Evolutionary conservation across 1,140 invertebrate species (phyloP), one percentile per base, ranked within the genome.

Genomic region (Drosophila teissieri): DNA sequence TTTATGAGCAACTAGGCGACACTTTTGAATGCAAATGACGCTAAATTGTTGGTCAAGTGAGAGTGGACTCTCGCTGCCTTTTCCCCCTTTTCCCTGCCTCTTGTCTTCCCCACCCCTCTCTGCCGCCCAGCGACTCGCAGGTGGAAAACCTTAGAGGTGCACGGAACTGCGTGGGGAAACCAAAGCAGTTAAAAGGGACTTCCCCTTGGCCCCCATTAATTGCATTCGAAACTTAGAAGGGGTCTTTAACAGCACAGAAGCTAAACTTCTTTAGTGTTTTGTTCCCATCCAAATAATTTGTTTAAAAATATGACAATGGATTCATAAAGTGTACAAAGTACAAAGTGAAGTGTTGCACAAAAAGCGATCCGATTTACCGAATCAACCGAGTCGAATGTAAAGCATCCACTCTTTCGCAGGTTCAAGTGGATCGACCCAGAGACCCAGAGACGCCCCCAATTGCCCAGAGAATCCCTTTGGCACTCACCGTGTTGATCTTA

Each of bases 401-500:
- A 67, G 49, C 42, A 49, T 42, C 45, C 45, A 49, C 58, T 51
- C 58, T 34, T 42, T 49, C 5, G 12, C 34, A 42, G 45, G 57
- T 63, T 67, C 24, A 68, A 53, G 11, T 68, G 40, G 61, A 48
- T 68, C 49, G 67, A 73, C 67, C 65, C 46, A 45, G 67, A 52
- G 65, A 73, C 54, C 48, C 27, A 39, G 12, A 5, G 12, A 39
- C 37, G 8, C 31, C 7, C 31, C 31, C 31, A 8, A 31, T 8
- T 2, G 31, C 27, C n/a, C 36, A 39, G n/a, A 4, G 4, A 8
- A 19, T n/a, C 42, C 60, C 57, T 14, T 14, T 4, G 14, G 24
- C 48, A 91, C 91, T 92, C 76, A 92, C 91, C 91, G 91, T 90
- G 76, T 92, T 92, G 24, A 92, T 76, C 86, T 92, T 92, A 76